phyloP scores from a whole-genome alignment of 2,888 invertebrate species.

The Drosophila paranaensis region DNA sequence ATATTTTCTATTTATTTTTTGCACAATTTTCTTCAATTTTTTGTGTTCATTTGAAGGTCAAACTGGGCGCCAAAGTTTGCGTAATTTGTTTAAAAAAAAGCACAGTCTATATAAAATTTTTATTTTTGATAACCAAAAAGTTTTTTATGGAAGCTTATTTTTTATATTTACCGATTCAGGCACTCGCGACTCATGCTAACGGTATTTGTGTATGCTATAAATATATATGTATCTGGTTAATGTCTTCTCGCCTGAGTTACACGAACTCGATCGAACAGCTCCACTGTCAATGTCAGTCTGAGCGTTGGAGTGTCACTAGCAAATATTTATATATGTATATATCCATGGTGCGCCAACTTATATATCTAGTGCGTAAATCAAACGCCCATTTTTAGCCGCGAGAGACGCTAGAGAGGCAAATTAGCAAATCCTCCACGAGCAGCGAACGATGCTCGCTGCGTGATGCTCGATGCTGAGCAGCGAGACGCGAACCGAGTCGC shows the following conservation, averaged over 20 bases:
- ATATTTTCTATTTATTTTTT: background rate
- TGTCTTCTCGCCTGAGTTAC: background rate
- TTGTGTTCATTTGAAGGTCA: conserved; percentile 41
- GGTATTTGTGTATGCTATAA: conserved; percentile 10
- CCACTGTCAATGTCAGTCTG: conserved; percentile 74
- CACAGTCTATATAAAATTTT: conserved; percentile 16
- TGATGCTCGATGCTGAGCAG: background rate
- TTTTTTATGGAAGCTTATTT: conserved; percentile 11
- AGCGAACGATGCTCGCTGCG: conserved; percentile 6
- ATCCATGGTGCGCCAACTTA: conserved; percentile 61
- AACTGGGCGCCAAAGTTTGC: conserved; percentile 10
- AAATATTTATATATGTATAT: conserved; percentile 72
- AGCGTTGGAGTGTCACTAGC: conserved; percentile 52
- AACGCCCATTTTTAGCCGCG: conserved; percentile 65
- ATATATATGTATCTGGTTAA: conserved; percentile 12
- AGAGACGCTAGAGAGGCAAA: conserved; percentile 30
- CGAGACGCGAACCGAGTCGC: conserved; percentile 22
- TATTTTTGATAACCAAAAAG: conserved; percentile 13
- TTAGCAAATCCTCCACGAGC: conserved; percentile 57
- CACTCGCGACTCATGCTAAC: conserved; percentile 52
- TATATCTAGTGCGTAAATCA: conserved; percentile 60
- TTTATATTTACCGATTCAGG: conserved; percentile 50
- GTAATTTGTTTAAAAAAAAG: conserved; percentile 3
- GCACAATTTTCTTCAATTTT: background rate
- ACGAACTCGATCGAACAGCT: conserved; percentile 35